Base-by-base conservation (phyloP, 2,113 vertebrate genomes). In the Lethenteron camtschaticum region DNA sequence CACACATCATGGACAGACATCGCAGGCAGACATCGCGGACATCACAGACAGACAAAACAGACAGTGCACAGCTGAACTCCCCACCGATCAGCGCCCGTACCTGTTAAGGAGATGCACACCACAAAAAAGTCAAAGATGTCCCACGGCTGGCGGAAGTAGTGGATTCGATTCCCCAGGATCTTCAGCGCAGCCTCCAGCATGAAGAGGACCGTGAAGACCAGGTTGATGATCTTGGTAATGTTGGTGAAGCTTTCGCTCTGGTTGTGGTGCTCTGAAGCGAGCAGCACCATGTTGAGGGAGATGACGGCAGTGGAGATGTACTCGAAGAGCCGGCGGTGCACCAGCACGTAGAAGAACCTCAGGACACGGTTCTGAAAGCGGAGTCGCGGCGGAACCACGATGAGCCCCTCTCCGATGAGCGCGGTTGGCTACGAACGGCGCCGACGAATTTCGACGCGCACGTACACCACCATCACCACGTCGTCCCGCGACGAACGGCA, bases 91-190 rank as follows among this genome's bases (percentile, higher is more conserved):
- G 55, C 8, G 10, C 12, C 56, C 2, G 69, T 72, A 72, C 71
- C 71, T 70, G 63, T 14, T 63, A 72, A n/a, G 71, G 71, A 72
- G 56, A 70, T 56, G 56, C 56, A 55, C 16, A 72, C 68, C 11
- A 72, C 71, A 60, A 72, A 41, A 70, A 72, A 68, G 70, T 72
- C 71, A 72, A 72, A 72, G 68, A 72, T 59, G 70, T 72, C 70
- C 71, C 71, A 72, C 16, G 71, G 57, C 16, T 69, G 71, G 57
- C 68, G 69, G 57, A 70, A 72, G 55, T 72, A 72, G 68, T 72
- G 70, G 56, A 70, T 68, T 59, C 71, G 71, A 56, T 68, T 68
- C 14, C 71, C 71, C 55, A 69, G 57, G 55, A 72, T 41, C 63
- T 72, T 72, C 56, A 72, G 24, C 56, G 66, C 68, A 55, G 71